Base-by-base conservation (phyloP, 2,888 invertebrate genomes). In the Lottia gigantea region DNA sequence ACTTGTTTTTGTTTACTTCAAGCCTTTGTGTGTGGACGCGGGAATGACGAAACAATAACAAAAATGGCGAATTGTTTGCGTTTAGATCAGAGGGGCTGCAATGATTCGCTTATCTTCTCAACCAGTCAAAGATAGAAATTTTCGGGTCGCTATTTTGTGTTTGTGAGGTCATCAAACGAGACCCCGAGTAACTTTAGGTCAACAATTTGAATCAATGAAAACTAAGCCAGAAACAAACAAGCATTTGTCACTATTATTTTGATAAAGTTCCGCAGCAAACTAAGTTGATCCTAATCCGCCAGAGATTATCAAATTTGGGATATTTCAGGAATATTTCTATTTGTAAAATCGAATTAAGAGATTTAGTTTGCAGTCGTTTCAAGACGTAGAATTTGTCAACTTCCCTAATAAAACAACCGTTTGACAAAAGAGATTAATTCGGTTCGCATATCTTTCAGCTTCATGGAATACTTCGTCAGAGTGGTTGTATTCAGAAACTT, bases 1-100 rank as follows among this genome's bases (percentile, higher is more conserved):
- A 69, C 69, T 65, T 69, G 69, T 65, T 55, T n/a, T 16, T 69
- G 69, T 69, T 69, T 64, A 69, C 69, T 26, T 12, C 26, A 12
- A 49, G 69, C 49, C 64, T 65, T 65, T 65, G 40, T 46, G n/a
- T 23, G 40, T 45, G 40, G 46, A 45, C 65, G 65, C 40, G 23
- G 45, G 46, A 46, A 45, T 46, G 45, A 45, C 64, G 64, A 45
- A 19, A 64, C 40, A 64, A 64, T 45, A 65, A 65, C 65, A 65
- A 65, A 65, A 23, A 65, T 45, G 65, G 40, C 46, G 65, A 23
- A n/a, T 31, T 46, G 23, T 65, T 65, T 65, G 65, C 45, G 14
- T 40, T 26, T 11, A 46, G 65, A 65, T 65, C 55, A 55, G 23
- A 55, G 8, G 55, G 23, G 19, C 23, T 55, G 19, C 55, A 19